Evolutionary conservation across 64 coral and sea anemone genomes (phyloP), one percentile per base, ranked within the genome.

Genomic region (Acropora yongei): DNA sequence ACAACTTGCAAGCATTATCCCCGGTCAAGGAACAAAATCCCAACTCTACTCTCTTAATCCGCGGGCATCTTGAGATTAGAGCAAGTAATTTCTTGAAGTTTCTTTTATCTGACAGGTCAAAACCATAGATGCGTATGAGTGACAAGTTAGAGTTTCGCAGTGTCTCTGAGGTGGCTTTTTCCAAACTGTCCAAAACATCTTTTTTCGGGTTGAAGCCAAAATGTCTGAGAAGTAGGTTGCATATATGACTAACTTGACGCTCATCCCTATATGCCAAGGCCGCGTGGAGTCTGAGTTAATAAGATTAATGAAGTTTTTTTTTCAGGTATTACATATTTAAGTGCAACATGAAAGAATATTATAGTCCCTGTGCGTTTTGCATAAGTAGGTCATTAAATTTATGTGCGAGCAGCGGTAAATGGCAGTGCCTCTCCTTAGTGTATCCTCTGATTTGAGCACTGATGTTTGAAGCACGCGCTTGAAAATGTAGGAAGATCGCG

Each of bases 221-320:
- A 58, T 91, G 80, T 11, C 68, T 84, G 42, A 84, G 44, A 1
- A 91, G 80, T n/a, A 84, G 7, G 16, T 85, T 91, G 68, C 90
- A 91, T 10, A 84, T 53, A 12, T 82, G 47, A 65, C 40, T 45
- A 42, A 57, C 60, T 45, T 90, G 89, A 6, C 89, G 89, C 43
- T 44, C 78, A 30, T 90, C 80, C 69, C 46, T 74, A 48, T 60
- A 42, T 30, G 17, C 16, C 40, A 90, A 66, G 12, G 66, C 89
- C 72, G 74, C 86, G 6, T 76, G 71, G 43, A 85, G 82, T 49
- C 82, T 85, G 66, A 49, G 12, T 48, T 47, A 17, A 49, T 19
- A 18, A 78, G 45, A 78, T 14, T 5, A 78, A 48, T 4, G 45
- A 3, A 8, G 6, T 14, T 63, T 63, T 11, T 10, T 55, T 55